Percentiles rank a stretch among this genome's conserved stretches.
Conservation (phyloP, 92 coral and sea anemone genomes). For the Epizoanthus stellaris region DNA sequence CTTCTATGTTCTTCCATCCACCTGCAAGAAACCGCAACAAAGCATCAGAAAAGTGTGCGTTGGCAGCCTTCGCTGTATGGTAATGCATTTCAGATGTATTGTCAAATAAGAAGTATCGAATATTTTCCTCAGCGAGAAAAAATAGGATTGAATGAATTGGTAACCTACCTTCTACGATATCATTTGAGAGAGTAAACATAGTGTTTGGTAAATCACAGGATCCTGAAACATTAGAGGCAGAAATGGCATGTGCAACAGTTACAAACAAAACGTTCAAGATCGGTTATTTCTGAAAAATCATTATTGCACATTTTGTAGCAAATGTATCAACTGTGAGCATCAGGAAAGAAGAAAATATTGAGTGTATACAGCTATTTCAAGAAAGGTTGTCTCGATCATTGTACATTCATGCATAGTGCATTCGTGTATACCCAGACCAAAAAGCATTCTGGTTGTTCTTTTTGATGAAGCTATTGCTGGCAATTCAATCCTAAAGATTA, state of each 20-base stretch:
- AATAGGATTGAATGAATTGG: not conserved
- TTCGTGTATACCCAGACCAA: too few species aligned
- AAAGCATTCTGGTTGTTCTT: too few species aligned
- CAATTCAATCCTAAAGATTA: too few species aligned
- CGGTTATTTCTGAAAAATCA: not conserved
- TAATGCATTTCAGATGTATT: not conserved
- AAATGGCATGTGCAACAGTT: not conserved
- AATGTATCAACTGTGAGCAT: too few species aligned
- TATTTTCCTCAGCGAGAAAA: too few species aligned
- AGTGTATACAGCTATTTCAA: too few species aligned
- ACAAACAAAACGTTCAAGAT: not conserved
- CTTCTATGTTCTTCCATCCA: not conserved
- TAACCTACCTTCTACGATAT: not conserved
- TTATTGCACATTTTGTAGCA: too few species aligned
- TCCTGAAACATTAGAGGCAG: not conserved
- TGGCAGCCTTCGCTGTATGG: not conserved
- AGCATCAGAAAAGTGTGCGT: not conserved
- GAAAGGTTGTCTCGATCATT: too few species aligned
- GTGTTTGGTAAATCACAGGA: not conserved
- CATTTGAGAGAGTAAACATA: not conserved
- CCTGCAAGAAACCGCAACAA: not conserved
- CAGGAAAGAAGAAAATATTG: too few species aligned
- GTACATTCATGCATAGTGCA: too few species aligned
- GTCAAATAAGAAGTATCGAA: not conserved
- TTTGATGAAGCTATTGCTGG: too few species aligned